Evolutionary conservation across 2,113 vertebrate genomes (phyloP).

Genomic region (Antennarius striatus): DNA sequence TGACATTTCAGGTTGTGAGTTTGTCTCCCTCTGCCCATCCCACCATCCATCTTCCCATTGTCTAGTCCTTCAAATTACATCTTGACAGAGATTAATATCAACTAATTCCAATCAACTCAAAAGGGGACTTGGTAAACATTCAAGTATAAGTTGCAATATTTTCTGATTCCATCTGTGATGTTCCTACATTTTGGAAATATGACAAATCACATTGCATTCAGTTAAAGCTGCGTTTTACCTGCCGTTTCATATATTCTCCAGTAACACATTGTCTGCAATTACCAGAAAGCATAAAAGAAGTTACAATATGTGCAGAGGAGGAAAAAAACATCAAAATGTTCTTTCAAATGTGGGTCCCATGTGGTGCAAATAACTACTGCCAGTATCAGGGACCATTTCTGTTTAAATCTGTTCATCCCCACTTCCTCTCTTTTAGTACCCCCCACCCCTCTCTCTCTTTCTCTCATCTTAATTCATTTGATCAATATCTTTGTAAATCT

Average conservation of each 20-base stretch:
- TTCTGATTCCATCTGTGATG: constrained; percentile 10
- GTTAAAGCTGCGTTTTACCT: background rate
- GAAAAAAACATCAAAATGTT: background rate
- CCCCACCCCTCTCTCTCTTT: background rate
- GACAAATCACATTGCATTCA: constrained; percentile 16
- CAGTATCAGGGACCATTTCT: background rate
- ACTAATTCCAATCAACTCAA: constrained; percentile 84
- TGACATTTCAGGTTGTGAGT: constrained; percentile 99
- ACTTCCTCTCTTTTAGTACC: constrained; percentile 60
- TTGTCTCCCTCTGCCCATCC: constrained; percentile 78
- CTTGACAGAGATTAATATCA: constrained; percentile 85
- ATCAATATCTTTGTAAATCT: constrained; percentile 18
- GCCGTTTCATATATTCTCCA: constrained; percentile 17
- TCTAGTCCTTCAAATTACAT: constrained; percentile 78
- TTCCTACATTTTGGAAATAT: background rate
- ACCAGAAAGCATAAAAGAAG: background rate
- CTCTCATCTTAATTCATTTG: constrained; percentile 16
- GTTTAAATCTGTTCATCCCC: constrained; percentile 10
- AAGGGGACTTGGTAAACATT: constrained; percentile 94
- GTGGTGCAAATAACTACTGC: constrained; percentile 16
- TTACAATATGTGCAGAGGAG: background rate
- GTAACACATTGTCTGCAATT: constrained; percentile 6
- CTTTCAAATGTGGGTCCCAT: constrained; percentile 10
- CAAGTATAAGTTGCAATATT: constrained; percentile 80
- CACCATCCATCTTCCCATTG: constrained; percentile 35